Percentiles rank a stretch among this genome's conserved stretches.
Evolutionary conservation across 53 echinoderm and acorn worm genomes (phyloP).

Genomic region (Holothuria scabra): DNA sequence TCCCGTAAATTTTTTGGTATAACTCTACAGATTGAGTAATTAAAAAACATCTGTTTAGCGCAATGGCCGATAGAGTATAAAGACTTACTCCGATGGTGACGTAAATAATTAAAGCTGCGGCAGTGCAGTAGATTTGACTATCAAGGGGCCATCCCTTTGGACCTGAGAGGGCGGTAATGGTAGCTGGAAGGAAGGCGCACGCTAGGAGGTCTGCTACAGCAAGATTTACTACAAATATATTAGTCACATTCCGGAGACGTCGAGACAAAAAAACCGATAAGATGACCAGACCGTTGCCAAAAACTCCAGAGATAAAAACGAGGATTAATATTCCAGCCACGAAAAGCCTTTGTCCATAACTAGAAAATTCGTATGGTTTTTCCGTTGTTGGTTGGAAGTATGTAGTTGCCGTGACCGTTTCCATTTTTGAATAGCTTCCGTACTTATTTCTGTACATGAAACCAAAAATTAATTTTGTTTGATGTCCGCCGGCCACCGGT

Average conservation of each 20-base stretch:
- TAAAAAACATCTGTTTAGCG: slow-evolving; percentile 58
- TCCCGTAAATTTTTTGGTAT: slow-evolving; percentile 49
- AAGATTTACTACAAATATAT: slow-evolving; percentile 44
- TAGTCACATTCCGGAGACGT: slow-evolving; percentile 39
- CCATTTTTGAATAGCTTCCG: too few relatives aligned
- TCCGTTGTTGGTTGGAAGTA: not conserved
- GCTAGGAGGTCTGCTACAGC: slow-evolving; percentile 57
- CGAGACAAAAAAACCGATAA: slow-evolving; percentile 21
- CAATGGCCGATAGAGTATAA: slow-evolving; percentile 63
- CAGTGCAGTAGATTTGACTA: slow-evolving; percentile 42
- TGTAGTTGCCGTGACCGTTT: too few relatives aligned
- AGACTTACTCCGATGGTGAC: slow-evolving; percentile 57
- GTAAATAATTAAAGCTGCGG: slow-evolving; percentile 38
- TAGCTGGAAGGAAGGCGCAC: slow-evolving; percentile 42
- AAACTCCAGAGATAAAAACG: slow-evolving; percentile 29
- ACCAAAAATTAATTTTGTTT: too few relatives aligned
- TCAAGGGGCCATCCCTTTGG: slow-evolving; percentile 37
- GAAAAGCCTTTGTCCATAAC: slow-evolving; percentile 24
- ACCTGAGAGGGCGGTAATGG: slow-evolving; percentile 47
- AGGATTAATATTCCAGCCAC: not conserved
- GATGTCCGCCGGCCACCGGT: too few relatives aligned
- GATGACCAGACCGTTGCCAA: slow-evolving; percentile 35
- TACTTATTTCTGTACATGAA: too few relatives aligned
- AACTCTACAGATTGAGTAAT: slow-evolving; percentile 50
- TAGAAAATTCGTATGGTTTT: slow-evolving; percentile 15